A percentile compares a stretch with the other conserved stretches of the same genome.
These are phyloP conservation scores for Scaptomyza graminum DNA, from an alignment of 1,140 invertebrate species.

Conservation along the genomic window DNA sequence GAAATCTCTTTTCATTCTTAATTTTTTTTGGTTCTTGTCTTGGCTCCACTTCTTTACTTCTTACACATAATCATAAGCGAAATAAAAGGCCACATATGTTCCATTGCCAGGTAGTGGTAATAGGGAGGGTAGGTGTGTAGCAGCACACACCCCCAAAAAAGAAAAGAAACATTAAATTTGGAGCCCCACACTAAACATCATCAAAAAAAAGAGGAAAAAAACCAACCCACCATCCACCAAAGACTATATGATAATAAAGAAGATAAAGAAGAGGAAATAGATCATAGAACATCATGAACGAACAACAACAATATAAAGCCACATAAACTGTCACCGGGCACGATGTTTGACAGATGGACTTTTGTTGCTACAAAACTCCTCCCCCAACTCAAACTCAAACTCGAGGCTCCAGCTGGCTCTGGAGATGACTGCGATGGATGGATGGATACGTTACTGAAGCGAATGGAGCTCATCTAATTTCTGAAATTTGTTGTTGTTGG, in stretches of 20 bases:
- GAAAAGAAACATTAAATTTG: background rate
- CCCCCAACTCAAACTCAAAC: background rate
- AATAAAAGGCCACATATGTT: constrained; percentile 73
- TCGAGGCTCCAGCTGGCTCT: background rate
- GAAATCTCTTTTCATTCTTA: background rate
- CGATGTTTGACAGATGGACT: constrained; percentile 76
- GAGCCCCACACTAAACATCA: background rate
- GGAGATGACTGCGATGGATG: background rate
- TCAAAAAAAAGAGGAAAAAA: constrained; percentile 17
- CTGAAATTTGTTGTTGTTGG: constrained; percentile 65
- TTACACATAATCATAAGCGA: constrained; percentile 78
- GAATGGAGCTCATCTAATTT: constrained; percentile 72
- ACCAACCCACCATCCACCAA: background rate
- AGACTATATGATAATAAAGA: background rate
- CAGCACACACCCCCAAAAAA: constrained; percentile 29
- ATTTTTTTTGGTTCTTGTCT: constrained; percentile 11
- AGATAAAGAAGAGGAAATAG: background rate
- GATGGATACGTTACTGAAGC: constrained; percentile 21
- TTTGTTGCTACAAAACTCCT: background rate
- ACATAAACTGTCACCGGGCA: constrained; percentile 69
- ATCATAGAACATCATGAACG: background rate
- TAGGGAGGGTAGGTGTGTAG: constrained; percentile 5
- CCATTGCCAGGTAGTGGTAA: constrained; percentile 38
- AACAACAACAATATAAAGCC: constrained; percentile 62
- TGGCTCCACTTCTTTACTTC: constrained; percentile 58